These are phyloP conservation scores for Connochaetes taurinus DNA, from an alignment of 2,113 vertebrate genomes.

Conservation along the genomic window DNA sequence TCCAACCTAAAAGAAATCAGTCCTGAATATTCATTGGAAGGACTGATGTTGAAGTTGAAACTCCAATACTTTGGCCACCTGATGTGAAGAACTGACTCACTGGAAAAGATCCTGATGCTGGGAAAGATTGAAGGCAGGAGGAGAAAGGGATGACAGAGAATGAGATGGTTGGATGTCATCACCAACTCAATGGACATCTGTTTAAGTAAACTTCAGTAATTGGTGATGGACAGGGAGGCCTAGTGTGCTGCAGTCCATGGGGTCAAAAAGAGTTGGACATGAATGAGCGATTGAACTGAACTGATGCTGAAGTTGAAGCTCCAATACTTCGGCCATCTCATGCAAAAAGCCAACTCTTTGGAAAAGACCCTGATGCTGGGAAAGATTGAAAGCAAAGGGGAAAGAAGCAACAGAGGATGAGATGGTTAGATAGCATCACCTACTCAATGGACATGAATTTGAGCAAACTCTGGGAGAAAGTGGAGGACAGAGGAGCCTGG, in stretches of 20 bases:
- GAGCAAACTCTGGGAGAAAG: no score
- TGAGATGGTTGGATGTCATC: no score
- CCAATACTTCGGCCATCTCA: neutral
- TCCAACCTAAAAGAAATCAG: neutral
- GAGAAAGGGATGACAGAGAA: neutral
- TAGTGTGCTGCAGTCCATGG: neutral
- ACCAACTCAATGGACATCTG: neutral
- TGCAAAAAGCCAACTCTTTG: neutral
- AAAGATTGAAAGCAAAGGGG: no score
- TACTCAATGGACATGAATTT: no score
- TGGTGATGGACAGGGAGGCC: neutral
- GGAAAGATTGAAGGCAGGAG: neutral
- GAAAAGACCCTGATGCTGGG: no score
- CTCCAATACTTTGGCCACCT: neutral
- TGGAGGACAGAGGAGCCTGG: neutral
- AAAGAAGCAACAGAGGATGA: no score
- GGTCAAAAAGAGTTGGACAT: fast-evolving
- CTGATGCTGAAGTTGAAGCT: neutral
- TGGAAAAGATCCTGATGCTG: neutral
- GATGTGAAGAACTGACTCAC: neutral
- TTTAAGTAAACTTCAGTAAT: neutral
- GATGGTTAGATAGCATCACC: no score
- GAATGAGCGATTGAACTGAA: neutral
- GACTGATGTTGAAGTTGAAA: neutral
- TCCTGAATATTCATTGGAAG: neutral